A percentile compares a stretch with the other conserved stretches of the same genome.
Conservation (phyloP, 1,140 invertebrate species). For the Armadillidium nasatum region DNA sequence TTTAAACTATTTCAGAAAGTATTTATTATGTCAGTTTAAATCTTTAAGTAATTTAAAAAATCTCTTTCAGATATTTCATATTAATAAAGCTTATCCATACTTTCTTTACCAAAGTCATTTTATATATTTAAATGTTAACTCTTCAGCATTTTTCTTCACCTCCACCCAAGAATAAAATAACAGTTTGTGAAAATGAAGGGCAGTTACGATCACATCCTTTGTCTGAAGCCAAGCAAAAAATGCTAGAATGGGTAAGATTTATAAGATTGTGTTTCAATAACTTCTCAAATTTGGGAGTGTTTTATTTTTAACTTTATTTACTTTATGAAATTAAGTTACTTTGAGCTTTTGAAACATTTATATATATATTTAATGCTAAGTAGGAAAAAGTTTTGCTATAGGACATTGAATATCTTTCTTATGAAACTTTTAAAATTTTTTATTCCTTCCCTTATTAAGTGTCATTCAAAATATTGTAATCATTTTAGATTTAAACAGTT, state of each 20-base stretch:
- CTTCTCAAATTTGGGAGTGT: not conserved
- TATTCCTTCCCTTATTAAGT: too few species aligned
- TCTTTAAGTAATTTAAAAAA: too few species aligned
- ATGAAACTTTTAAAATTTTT: not conserved
- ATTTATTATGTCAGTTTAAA: too few species aligned
- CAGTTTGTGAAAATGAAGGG: conserved; percentile 3
- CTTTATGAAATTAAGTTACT: not conserved
- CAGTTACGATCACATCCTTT: not conserved
- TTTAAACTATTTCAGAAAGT: too few species aligned
- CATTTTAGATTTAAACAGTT: too few species aligned
- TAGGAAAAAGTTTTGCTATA: not conserved
- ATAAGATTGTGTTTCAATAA: not conserved
- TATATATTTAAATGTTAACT: not conserved
- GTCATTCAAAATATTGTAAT: too few species aligned
- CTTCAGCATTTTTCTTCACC: not conserved
- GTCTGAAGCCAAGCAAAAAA: not conserved
- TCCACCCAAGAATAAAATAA: not conserved
- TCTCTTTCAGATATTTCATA: too few species aligned
- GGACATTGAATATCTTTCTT: not conserved
- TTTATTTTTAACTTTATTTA: not conserved
- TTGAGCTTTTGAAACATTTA: too few species aligned
- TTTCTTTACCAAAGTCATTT: too few species aligned
- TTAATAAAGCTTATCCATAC: too few species aligned
- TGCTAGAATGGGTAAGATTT: not conserved
- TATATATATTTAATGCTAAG: too few species aligned